These are phyloP conservation scores for Anastrepha ludens DNA, from an alignment of 1,140 invertebrate genomes.

Conservation along the genomic window DNA sequence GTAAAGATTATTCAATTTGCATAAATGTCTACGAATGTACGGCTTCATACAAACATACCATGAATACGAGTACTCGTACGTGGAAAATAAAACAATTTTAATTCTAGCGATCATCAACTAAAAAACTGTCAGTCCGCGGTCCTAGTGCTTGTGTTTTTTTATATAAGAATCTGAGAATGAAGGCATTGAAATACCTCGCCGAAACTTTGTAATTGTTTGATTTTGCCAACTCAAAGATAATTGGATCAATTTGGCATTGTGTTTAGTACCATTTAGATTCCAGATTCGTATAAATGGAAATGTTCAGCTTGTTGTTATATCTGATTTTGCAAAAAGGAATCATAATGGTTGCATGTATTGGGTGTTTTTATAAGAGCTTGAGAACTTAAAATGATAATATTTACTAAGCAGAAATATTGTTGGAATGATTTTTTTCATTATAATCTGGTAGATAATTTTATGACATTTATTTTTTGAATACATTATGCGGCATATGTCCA, in stretches of 20 bases:
- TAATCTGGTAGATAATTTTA: too few relatives aligned
- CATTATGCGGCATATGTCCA: too few relatives aligned
- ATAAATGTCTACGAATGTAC: conserved; percentile 5
- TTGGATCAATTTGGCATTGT: neutral
- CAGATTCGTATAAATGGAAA: neutral
- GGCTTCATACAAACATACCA: neutral
- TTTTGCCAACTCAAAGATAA: neutral
- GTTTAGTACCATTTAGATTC: neutral
- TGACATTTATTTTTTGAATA: too few relatives aligned
- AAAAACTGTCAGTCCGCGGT: neutral
- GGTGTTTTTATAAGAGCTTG: too few relatives aligned
- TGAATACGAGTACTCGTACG: neutral
- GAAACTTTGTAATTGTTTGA: neutral
- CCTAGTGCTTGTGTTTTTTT: neutral
- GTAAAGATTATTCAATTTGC: neutral
- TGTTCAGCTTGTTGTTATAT: too few relatives aligned
- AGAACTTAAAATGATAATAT: too few relatives aligned
- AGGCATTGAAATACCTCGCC: neutral
- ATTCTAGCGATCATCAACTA: neutral
- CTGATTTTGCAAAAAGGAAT: too few relatives aligned
- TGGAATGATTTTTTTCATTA: too few relatives aligned
- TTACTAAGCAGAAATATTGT: too few relatives aligned
- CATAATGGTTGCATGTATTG: too few relatives aligned
- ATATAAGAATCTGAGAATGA: neutral
- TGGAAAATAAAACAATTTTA: conserved; percentile 4